Conservation (phyloP, 64 coral and sea anemone species). For the Orbicella faveolata region DNA sequence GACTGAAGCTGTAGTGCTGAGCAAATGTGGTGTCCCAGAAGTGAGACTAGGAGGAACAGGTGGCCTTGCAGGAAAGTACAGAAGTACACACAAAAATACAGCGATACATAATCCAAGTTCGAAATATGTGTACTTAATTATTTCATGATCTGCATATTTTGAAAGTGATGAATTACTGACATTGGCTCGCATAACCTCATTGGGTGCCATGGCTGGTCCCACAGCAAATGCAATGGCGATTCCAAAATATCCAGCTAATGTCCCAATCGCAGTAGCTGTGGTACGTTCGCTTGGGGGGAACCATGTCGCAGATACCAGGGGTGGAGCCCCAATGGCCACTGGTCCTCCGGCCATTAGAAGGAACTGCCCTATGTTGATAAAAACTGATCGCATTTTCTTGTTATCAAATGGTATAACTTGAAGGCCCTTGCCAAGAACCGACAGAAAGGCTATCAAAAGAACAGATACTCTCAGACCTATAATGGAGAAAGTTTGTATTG, state of each 20-base stretch:
- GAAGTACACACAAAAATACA: constrained; percentile 48
- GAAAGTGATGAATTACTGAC: neutral
- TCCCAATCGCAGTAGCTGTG: constrained; percentile 62
- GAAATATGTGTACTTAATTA: constrained; percentile 37
- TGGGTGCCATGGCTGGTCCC: constrained; percentile 59
- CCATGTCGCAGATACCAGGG: constrained; percentile 73
- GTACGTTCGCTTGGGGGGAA: constrained; percentile 72
- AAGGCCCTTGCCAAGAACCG: constrained; percentile 58
- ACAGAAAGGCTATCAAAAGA: constrained; percentile 9
- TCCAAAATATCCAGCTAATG: constrained; percentile 58
- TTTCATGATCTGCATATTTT: neutral
- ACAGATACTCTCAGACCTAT: constrained; percentile 75
- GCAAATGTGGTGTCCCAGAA: neutral
- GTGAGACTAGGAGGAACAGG: constrained; percentile 59
- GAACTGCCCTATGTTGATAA: constrained; percentile 72
- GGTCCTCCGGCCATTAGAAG: constrained; percentile 60
- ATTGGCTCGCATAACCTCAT: neutral
- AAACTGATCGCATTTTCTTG: constrained; percentile 12
- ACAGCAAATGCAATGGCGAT: constrained; percentile 55
- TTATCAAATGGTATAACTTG: constrained; percentile 55
- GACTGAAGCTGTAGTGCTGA: constrained; percentile 14
- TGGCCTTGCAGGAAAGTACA: constrained; percentile 76
- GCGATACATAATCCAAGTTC: constrained; percentile 41
- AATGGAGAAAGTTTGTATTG: neutral
- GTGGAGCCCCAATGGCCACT: constrained; percentile 59